Evolutionary conservation across 2,797 vertebrate species (phyloP).

Genomic region (Ceyx erithaca): DNA sequence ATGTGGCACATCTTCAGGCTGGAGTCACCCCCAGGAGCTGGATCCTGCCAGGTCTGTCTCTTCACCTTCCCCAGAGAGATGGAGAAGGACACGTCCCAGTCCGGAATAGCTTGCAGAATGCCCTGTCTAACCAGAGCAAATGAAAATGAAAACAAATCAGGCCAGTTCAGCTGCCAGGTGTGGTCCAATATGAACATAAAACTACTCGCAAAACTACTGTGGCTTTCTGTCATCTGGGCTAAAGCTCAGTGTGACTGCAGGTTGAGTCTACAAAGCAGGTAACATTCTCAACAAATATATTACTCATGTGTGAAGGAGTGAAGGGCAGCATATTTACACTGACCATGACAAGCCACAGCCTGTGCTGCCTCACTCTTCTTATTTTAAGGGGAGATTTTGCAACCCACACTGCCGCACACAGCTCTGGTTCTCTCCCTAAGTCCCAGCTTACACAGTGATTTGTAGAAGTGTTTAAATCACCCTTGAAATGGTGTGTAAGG

Average conservation of each 20-base stretch:
- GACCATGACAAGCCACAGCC: not conserved
- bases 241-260: not conserved
- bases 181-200: not conserved
- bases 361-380: not conserved
- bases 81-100: not conserved
- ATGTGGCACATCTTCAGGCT: not conserved
- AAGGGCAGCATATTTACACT: not conserved
- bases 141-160: not conserved
- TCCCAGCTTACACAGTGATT: not conserved
- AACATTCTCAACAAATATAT: not conserved
- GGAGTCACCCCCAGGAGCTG: not conserved
- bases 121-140: not conserved
- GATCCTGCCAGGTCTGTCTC: not conserved
- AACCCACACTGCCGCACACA: not conserved
- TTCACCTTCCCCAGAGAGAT: not conserved
- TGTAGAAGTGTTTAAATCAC: conserved; percentile 35
- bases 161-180: not conserved
- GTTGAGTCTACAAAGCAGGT: not conserved
- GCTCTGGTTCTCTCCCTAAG: not conserved
- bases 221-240: not conserved
- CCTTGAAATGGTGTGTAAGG: not conserved
- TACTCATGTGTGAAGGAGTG: not conserved
- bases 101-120: not conserved
- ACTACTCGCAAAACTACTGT: not conserved
- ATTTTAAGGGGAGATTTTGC: not conserved